Conservation (phyloP, 2,797 vertebrate species). For the Smutsia temminckii region DNA sequence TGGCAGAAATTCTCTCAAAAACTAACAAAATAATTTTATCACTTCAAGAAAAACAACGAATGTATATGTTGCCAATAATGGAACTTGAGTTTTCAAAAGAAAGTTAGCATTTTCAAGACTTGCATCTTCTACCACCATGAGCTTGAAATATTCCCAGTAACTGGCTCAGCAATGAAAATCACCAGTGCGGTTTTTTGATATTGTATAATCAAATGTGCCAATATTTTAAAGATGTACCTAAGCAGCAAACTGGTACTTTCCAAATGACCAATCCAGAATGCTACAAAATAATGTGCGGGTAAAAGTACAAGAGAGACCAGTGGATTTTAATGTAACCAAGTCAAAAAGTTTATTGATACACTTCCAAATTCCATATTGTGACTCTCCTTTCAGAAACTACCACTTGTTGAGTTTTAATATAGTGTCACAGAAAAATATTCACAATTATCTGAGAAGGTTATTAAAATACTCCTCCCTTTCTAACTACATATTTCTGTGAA, state of each 20-base stretch:
- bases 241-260: background rate
- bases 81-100: constrained; percentile 38
- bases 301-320: background rate
- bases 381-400: background rate
- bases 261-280: background rate
- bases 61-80: background rate
- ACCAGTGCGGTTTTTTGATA: background rate
- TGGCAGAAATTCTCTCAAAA: background rate
- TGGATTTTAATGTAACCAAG: background rate
- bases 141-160: background rate
- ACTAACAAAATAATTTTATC: background rate
- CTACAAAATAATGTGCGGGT: background rate
- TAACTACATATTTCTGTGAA: background rate
- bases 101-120: background rate
- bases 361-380: background rate
- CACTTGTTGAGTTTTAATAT: background rate
- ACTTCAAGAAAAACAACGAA: background rate
- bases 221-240: background rate
- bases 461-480: background rate
- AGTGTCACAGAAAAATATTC: background rate
- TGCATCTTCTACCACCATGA: background rate
- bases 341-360: background rate
- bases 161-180: background rate
- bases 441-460: background rate
- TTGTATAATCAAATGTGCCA: background rate